Percentiles rank a stretch among this genome's conserved stretches.
These are phyloP conservation scores for Melanocharis versteri DNA, from an alignment of 2,113 vertebrate genomes.

Conservation along the genomic window DNA sequence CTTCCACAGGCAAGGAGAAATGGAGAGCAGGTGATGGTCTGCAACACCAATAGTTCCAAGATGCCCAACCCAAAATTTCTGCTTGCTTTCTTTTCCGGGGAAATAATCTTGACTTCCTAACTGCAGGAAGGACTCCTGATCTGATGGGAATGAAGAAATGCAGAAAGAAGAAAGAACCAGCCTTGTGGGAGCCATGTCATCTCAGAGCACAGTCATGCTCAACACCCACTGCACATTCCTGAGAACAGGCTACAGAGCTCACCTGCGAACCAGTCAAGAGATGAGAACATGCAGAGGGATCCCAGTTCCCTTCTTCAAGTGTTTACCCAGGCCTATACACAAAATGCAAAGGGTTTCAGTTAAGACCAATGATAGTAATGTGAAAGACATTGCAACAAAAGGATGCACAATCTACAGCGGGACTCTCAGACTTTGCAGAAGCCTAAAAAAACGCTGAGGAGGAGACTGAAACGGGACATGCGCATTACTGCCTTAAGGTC, in stretches of 20 bases:
- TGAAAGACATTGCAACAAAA: background rate
- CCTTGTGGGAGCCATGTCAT: background rate
- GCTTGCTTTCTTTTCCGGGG: background rate
- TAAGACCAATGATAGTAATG: background rate
- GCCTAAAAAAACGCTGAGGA: background rate
- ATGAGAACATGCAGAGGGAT: background rate
- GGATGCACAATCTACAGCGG: background rate
- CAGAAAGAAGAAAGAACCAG: background rate
- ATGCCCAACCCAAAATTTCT: background rate
- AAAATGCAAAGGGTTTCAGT: background rate
- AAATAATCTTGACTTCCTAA: background rate
- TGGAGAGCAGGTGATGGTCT: background rate
- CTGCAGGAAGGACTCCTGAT: background rate
- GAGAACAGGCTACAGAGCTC: background rate
- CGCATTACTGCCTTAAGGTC: background rate
- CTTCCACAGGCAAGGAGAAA: background rate
- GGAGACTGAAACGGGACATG: background rate
- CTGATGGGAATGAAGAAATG: background rate
- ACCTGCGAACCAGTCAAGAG: background rate
- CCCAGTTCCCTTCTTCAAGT: background rate
- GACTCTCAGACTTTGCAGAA: background rate
- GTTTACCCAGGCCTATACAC: background rate
- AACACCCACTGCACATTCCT: background rate
- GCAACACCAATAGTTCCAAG: background rate
- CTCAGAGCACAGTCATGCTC: background rate